Evolutionary conservation across 2,797 vertebrate genomes (phyloP).

Genomic region (Girardinus metallicus): DNA sequence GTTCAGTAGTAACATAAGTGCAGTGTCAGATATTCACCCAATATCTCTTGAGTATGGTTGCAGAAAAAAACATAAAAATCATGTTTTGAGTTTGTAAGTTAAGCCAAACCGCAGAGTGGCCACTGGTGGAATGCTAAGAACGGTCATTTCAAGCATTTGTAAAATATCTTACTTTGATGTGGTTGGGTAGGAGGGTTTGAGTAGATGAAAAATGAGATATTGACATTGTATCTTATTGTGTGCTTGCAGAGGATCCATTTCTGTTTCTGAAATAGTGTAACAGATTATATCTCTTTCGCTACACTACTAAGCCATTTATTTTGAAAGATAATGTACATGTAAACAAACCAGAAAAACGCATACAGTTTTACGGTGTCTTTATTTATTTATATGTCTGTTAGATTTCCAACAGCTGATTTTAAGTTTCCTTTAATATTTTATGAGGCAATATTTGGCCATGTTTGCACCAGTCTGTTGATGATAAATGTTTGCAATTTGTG

Average conservation of each 20-base stretch:
- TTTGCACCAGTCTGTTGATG: conserved; percentile 16
- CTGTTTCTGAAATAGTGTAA: not conserved
- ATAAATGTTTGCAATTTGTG: conserved; percentile 32
- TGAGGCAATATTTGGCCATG: conserved; percentile 3
- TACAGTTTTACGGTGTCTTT: conserved; percentile 8
- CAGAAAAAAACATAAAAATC: not conserved
- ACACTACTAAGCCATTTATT: conserved; percentile 1
- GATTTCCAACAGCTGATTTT: conserved; percentile 8
- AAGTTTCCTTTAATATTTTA: conserved; percentile 35
- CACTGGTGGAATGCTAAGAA: not conserved
- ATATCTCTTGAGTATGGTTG: not conserved
- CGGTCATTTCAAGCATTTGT: not conserved
- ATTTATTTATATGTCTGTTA: not conserved
- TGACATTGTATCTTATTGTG: not conserved
- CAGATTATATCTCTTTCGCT: not conserved
- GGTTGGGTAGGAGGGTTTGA: not conserved
- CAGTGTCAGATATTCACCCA: not conserved
- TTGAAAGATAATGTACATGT: not conserved
- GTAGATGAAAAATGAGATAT: not conserved
- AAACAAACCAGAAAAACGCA: not conserved
- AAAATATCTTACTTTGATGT: not conserved
- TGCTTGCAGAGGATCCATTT: not conserved
- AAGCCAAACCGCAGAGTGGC: not conserved
- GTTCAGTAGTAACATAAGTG: not conserved
- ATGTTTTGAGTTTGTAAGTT: not conserved